These are phyloP conservation scores for Urocynchramus pylzowi DNA, from an alignment of 2,113 vertebrate species.

Conservation along the genomic window DNA sequence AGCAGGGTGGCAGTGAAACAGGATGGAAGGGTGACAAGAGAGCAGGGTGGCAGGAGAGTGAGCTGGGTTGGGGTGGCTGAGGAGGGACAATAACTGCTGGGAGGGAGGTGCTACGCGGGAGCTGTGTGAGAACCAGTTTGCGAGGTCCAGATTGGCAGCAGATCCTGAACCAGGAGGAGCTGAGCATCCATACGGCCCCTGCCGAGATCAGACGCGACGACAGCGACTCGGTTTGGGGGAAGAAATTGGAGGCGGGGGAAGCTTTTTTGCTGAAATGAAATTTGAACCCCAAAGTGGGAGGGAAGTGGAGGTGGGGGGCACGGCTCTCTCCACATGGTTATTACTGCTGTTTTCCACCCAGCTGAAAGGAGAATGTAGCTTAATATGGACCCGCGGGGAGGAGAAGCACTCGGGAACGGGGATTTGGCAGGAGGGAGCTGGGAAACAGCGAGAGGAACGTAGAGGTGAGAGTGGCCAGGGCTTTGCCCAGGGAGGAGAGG, in stretches of 20 bases:
- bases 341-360: slow-evolving; percentile 66
- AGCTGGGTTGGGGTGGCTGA: not conserved
- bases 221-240: slow-evolving; percentile 56
- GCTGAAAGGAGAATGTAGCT: slow-evolving; percentile 64
- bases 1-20: not conserved
- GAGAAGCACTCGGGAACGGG: slow-evolving; percentile 38
- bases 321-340: slow-evolving; percentile 58
- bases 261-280: slow-evolving; percentile 64
- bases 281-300: slow-evolving; percentile 65
- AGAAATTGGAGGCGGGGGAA: slow-evolving; percentile 62
- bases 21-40: not conserved
- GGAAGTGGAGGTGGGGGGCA: slow-evolving; percentile 63
- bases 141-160: slow-evolving; percentile 65
- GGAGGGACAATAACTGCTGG: slow-evolving; percentile 39
- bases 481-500: slow-evolving; percentile 27
- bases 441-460: slow-evolving; percentile 19
- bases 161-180: slow-evolving; percentile 62
- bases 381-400: slow-evolving; percentile 58
- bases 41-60: not conserved
- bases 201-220: slow-evolving; percentile 60
- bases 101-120: slow-evolving; percentile 39
- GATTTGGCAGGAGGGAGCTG: slow-evolving; percentile 40
- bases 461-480: slow-evolving; percentile 40
- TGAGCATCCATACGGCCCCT: slow-evolving; percentile 55
- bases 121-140: slow-evolving; percentile 54